Conservation (phyloP, 1,140 invertebrate genomes). For the Listronotus oregonensis region DNA sequence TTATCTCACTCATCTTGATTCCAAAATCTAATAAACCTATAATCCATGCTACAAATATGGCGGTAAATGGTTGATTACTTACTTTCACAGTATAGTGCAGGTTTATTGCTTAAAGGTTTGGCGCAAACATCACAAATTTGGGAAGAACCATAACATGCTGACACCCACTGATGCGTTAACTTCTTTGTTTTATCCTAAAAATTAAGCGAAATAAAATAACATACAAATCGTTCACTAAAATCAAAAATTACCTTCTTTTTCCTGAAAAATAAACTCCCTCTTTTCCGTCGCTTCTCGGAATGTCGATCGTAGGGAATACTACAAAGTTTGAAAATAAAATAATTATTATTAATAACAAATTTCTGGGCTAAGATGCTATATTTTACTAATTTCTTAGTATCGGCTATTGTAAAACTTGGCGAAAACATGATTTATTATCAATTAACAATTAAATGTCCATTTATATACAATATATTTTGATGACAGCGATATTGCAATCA, state of each 20-base stretch:
- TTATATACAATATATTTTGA: too few relatives aligned
- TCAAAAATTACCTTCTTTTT: conserved; percentile 74
- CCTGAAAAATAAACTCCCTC: conserved; percentile 86
- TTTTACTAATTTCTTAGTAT: too few relatives aligned
- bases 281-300: conserved; percentile 81
- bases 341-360: background rate
- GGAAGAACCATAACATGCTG: conserved; percentile 71
- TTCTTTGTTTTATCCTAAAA: conserved; percentile 72
- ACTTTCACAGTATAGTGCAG: conserved; percentile 67
- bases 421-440: too few relatives aligned
- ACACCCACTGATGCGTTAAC: conserved; percentile 74
- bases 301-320: conserved; percentile 77
- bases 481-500: too few relatives aligned
- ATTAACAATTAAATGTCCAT: too few relatives aligned
- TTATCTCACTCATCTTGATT: background rate
- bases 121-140: conserved; percentile 81
- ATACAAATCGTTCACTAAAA: too few relatives aligned
- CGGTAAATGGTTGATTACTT: conserved; percentile 49
- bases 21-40: background rate
- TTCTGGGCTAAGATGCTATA: too few relatives aligned
- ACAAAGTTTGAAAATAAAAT: conserved; percentile 37
- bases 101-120: conserved; percentile 79
- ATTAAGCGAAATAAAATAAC: background rate
- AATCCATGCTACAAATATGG: background rate
- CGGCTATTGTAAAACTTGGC: too few relatives aligned